Evolutionary conservation across 2,797 vertebrate genomes (phyloP).

Genomic region (Mus spretus): DNA sequence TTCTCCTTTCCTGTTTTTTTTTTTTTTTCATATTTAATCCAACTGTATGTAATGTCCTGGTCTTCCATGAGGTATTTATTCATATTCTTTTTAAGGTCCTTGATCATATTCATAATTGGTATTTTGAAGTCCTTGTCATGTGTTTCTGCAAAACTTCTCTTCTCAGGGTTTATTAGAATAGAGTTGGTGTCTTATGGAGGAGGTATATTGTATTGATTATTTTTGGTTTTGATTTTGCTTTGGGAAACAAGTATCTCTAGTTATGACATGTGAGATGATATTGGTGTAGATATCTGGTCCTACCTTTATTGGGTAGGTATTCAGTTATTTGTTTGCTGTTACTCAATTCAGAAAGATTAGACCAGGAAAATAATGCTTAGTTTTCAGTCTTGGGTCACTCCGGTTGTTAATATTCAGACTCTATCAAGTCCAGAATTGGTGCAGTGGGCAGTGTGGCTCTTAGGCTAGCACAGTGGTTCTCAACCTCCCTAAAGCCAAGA

Average conservation of each 20-base stretch:
- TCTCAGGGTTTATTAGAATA: background rate
- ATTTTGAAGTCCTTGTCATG: background rate
- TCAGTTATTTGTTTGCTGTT: background rate
- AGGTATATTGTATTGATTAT: background rate
- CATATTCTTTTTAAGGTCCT: background rate
- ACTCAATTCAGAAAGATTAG: background rate
- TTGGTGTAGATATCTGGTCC: background rate
- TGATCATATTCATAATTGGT: background rate
- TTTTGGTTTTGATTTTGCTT: background rate
- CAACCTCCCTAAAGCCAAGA: background rate
- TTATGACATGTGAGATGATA: background rate
- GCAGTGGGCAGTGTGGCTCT: background rate
- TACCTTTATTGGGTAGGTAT: background rate
- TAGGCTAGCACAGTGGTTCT: background rate
- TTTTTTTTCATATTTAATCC: background rate
- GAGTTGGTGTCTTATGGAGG: background rate
- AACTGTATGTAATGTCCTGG: background rate
- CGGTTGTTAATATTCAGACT: background rate
- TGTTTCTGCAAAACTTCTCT: background rate
- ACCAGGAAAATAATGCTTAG: background rate
- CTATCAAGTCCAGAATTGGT: background rate
- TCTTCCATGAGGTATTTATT: background rate
- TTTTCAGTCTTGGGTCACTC: background rate
- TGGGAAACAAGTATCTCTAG: background rate
- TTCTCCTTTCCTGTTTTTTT: background rate